phyloP scores from a whole-genome alignment of 2,888 invertebrate genomes.

The Plemyria rubiginata region DNA sequence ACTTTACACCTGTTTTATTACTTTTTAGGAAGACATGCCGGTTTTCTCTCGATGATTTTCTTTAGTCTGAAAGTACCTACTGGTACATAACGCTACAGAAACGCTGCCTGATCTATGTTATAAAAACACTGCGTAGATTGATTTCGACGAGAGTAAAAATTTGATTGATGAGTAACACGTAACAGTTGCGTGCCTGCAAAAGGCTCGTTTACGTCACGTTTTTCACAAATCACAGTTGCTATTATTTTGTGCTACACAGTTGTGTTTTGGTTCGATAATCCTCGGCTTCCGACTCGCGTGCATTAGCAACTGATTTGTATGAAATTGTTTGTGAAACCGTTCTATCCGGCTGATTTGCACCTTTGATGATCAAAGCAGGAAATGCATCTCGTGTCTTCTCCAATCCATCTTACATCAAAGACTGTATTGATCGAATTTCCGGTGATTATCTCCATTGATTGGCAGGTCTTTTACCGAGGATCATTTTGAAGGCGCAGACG shows the following conservation, averaged over 20 bases:
- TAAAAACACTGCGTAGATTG: background rate
- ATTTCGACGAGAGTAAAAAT: conserved; percentile 2
- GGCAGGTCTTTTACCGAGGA: conserved; percentile 38
- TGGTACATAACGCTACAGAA: no score
- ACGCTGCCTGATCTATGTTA: background rate
- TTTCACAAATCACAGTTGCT: conserved; percentile 34
- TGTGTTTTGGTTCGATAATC: conserved; percentile 46
- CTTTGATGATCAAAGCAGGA: conserved; percentile 56
- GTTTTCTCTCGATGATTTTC: no score
- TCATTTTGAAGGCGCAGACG: conserved; percentile 22
- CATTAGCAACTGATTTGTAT: conserved; percentile 55
- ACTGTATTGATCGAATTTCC: conserved; percentile 56
- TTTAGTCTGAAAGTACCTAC: no score
- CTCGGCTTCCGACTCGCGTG: conserved; percentile 67
- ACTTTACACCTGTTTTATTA: no score
- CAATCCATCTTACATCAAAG: conserved; percentile 48
- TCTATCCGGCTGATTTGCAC: conserved; percentile 51
- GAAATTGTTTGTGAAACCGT: conserved; percentile 47
- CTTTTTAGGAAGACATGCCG: no score
- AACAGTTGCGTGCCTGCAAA: conserved; percentile 32
- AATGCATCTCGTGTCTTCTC: conserved; percentile 50
- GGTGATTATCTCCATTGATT: conserved; percentile 49
- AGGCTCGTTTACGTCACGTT: conserved; percentile 28
- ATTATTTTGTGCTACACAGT: conserved; percentile 37
- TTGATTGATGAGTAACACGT: conserved; percentile 20